phyloP scores from a whole-genome alignment of 2,888 invertebrate species.

The Caenorhabditis zanzibari region DNA sequence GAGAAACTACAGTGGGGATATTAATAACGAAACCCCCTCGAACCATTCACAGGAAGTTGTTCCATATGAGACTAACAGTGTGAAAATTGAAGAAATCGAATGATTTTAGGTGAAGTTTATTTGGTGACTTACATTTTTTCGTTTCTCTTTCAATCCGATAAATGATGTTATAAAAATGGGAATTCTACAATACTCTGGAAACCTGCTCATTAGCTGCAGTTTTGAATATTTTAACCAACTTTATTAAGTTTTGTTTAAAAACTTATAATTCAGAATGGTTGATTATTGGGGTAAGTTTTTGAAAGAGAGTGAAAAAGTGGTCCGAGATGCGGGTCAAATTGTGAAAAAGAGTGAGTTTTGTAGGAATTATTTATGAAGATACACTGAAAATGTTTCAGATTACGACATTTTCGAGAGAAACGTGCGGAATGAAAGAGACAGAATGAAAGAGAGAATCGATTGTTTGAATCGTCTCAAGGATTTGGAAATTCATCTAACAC shows the following conservation, averaged over 20 bases:
- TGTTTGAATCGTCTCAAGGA: slow-evolving; percentile 31
- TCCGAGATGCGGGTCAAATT: slow-evolving; percentile 18
- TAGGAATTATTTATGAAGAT: too few relatives aligned
- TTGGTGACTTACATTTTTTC: neutral
- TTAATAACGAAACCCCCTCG: neutral
- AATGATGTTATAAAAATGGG: neutral
- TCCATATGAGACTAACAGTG: slow-evolving; percentile 8
- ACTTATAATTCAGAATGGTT: slow-evolving; percentile 5
- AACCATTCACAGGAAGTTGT: neutral
- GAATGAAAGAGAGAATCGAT: slow-evolving; percentile 39
- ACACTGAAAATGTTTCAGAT: slow-evolving; percentile 24
- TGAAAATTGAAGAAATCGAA: slow-evolving; percentile 41
- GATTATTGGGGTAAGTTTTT: slow-evolving; percentile 37
- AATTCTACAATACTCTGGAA: too few relatives aligned
- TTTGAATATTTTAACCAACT: neutral
- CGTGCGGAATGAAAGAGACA: neutral
- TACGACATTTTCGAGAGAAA: slow-evolving; percentile 19
- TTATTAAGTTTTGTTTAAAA: neutral
- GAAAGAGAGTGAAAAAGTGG: slow-evolving; percentile 20
- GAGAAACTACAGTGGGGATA: neutral
- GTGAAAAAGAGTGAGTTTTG: slow-evolving; percentile 15
- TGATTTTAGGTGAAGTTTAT: neutral
- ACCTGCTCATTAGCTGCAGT: neutral
- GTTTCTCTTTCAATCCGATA: neutral
- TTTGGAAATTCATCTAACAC: neutral